These are phyloP conservation scores for Festucalex cinctus DNA, from an alignment of 2,113 vertebrate genomes.

Conservation along the genomic window DNA sequence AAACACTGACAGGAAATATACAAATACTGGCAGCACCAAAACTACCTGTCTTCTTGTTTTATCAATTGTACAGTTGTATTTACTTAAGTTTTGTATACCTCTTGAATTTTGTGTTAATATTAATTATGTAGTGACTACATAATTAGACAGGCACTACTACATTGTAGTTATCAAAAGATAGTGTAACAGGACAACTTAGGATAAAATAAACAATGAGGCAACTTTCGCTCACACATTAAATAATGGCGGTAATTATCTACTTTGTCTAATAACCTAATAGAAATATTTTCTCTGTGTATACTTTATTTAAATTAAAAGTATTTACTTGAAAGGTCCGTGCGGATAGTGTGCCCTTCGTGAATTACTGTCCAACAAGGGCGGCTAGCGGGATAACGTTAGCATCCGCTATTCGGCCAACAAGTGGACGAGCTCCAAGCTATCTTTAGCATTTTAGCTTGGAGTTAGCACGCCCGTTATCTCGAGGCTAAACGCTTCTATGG, in stretches of 20 bases:
- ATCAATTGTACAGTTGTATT: background rate
- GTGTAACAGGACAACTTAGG: background rate
- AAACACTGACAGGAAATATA: no score
- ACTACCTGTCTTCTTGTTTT: background rate
- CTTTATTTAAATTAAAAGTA: no score
- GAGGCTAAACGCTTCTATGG: background rate
- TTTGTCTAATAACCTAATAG: background rate
- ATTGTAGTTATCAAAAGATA: background rate
- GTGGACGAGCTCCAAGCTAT: background rate
- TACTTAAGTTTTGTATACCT: background rate
- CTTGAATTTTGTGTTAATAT: background rate
- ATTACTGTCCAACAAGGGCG: slow-evolving; percentile 32
- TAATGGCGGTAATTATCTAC: background rate
- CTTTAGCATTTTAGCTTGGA: background rate
- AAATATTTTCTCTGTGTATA: background rate
- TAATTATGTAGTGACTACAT: background rate
- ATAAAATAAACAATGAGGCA: background rate
- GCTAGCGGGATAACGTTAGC: slow-evolving; percentile 57
- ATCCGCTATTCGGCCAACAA: slow-evolving; percentile 8
- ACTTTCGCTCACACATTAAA: background rate
- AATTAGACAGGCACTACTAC: no score
- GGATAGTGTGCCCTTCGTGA: slow-evolving; percentile 32
- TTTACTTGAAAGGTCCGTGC: background rate
- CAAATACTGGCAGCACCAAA: background rate
- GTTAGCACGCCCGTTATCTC: background rate